These are phyloP conservation scores for Ochropleura leucogaster DNA, from an alignment of 2,888 invertebrate genomes.

Conservation along the genomic window DNA sequence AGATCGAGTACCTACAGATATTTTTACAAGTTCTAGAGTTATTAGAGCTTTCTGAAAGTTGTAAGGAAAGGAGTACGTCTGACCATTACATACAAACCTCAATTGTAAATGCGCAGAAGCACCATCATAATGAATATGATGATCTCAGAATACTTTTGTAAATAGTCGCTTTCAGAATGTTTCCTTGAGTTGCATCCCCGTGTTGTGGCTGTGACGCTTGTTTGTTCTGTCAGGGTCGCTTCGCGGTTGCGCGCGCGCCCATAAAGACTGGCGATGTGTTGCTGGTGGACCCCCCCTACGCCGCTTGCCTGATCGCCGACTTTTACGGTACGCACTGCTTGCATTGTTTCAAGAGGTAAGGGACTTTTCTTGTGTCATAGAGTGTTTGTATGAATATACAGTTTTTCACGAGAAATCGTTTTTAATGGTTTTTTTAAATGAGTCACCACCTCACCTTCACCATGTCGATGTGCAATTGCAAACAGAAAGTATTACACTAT, in stretches of 20 bases:
- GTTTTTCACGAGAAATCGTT: background rate
- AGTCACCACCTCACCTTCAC: background rate
- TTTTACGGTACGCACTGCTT: slow-evolving; percentile 95
- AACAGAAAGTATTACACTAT: background rate
- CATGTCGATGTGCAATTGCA: background rate
- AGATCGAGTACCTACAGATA: background rate
- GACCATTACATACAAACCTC: background rate
- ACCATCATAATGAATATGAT: background rate
- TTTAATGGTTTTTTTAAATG: background rate
- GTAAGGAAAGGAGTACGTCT: background rate
- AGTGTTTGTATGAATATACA: background rate
- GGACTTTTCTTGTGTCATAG: slow-evolving; percentile 2
- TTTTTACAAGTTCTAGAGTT: background rate
- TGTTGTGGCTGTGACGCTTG: slow-evolving; percentile 27
- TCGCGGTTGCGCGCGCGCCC: slow-evolving; percentile 91
- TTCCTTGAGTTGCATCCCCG: slow-evolving; percentile 7
- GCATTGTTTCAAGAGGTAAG: slow-evolving; percentile 94
- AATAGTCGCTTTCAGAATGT: slow-evolving; percentile 8
- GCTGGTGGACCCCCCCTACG: slow-evolving; percentile 93
- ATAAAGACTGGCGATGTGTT: slow-evolving; percentile 93
- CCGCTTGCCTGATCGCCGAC: slow-evolving; percentile 93
- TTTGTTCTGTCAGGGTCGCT: slow-evolving; percentile 90
- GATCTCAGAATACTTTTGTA: background rate
- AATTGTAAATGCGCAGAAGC: background rate
- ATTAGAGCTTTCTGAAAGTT: background rate